Base-by-base conservation (phyloP, 2,113 vertebrate species). In the Ptychochromis oligacanthus region DNA sequence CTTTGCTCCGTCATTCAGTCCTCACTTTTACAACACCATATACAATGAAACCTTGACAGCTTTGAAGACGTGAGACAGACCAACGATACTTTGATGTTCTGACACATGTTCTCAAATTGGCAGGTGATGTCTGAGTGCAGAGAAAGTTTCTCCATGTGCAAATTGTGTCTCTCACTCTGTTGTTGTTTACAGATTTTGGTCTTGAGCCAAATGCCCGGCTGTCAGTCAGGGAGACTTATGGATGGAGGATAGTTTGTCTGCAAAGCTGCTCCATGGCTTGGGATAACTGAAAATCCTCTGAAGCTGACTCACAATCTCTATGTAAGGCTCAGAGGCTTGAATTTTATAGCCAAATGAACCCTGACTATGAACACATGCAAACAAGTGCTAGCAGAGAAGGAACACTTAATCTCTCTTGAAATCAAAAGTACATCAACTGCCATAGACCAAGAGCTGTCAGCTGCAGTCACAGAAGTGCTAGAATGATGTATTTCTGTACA, bases 241-340 rank as follows among this genome's bases (percentile, higher is more conserved):
- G 92, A 87, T 36, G 76, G 70, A 87, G 85, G 84, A 89, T 87
- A 88, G 90, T 92, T 94, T 93, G 91, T 86, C 91, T 82, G 89
- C 84, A 93, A 90, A 93, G 91, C 91, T 86, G 87, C 80, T 90
- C 84, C 82, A 36, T 75, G 85, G 88, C 88, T 84, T 26, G 57
- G 88, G 88, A 93, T 87, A 79, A 87, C 56, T 75, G 77, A 79
- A 91, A 93, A 93, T 92, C 92, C 87, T 84, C 83, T 57, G 75
- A 83, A 89, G 88, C 91, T 79, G 86, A 89, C 79, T 90, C 65
- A 85, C 70, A 36, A 84, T 84, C 86, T 75, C 64, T 38, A 81
- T 65, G 49, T 81, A 24, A 70, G 72, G 80, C 86, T 80, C 80
- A 38, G 60, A 59, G 75, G 77, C 55, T 90, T 36, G 56, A 79